Evolutionary conservation across 2,113 vertebrate genomes (phyloP).

Genomic region (Turnix velox): DNA sequence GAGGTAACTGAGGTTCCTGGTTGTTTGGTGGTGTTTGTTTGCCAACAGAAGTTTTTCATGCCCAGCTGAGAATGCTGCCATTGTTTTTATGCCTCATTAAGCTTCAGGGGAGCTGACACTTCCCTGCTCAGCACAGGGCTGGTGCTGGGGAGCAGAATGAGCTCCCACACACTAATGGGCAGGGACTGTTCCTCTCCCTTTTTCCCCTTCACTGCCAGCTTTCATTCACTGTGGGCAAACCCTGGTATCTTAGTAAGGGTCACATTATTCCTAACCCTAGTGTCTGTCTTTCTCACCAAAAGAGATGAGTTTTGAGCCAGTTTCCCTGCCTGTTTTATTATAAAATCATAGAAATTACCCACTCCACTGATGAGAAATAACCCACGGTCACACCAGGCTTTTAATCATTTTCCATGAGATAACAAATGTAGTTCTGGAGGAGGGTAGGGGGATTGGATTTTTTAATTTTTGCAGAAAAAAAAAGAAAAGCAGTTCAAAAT

Average conservation of each 20-base stretch:
- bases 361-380: background rate
- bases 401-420: background rate
- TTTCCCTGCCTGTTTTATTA: background rate
- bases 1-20: background rate
- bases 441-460: background rate
- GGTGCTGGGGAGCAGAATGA: background rate
- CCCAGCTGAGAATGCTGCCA: background rate
- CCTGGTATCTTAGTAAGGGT: background rate
- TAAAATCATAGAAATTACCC: background rate
- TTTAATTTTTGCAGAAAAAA: background rate
- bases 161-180: background rate
- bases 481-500: background rate
- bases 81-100: background rate
- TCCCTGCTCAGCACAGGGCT: background rate
- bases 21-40: background rate
- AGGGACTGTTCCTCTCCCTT: background rate
- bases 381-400: background rate
- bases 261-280: background rate
- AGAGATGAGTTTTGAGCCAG: background rate
- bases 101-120: background rate
- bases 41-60: background rate
- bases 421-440: background rate
- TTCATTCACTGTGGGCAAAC: background rate
- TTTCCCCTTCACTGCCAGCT: background rate
- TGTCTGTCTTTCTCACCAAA: background rate